A percentile compares a stretch with the other conserved stretches of the same genome.
Conservation (phyloP, 2,888 invertebrate species). For the Nymphalis c-album region DNA sequence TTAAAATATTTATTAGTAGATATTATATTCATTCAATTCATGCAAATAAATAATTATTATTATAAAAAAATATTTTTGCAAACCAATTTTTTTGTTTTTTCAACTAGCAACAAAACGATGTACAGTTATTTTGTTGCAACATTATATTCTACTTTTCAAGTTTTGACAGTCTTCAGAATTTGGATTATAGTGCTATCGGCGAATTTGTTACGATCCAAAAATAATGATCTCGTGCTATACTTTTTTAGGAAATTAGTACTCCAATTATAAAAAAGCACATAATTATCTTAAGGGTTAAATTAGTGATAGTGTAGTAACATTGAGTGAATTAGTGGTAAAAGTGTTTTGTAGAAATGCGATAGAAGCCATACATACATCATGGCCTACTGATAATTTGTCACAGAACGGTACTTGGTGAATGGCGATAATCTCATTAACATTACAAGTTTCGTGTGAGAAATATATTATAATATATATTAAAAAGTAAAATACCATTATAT, state of each 20-base stretch:
- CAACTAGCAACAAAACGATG: slow-evolving; percentile 7
- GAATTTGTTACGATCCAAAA: slow-evolving; percentile 13
- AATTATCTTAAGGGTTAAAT: neutral
- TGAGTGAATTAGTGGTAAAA: neutral
- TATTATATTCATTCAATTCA: no score
- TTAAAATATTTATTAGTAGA: no score
- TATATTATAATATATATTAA: neutral
- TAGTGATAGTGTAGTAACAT: neutral
- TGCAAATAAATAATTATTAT: no score
- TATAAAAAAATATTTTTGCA: neutral
- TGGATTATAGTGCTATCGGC: slow-evolving; percentile 29
- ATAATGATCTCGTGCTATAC: slow-evolving; percentile 9
- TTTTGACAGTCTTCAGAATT: slow-evolving; percentile 19
- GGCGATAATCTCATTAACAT: slow-evolving; percentile 16
- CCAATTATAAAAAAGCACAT: neutral
- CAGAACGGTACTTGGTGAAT: slow-evolving; percentile 16
- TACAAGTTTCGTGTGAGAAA: neutral
- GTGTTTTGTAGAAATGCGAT: slow-evolving; percentile 36
- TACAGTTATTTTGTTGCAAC: slow-evolving; percentile 11
- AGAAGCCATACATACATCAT: slow-evolving; percentile 41
- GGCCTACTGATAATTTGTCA: slow-evolving; percentile 24
- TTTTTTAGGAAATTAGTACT: neutral
- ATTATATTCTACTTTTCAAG: slow-evolving; percentile 2
- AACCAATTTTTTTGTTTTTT: neutral
- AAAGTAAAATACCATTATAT: neutral